Conservation (phyloP, 2,797 vertebrate genomes). For the Tauraco hartlaubi region DNA sequence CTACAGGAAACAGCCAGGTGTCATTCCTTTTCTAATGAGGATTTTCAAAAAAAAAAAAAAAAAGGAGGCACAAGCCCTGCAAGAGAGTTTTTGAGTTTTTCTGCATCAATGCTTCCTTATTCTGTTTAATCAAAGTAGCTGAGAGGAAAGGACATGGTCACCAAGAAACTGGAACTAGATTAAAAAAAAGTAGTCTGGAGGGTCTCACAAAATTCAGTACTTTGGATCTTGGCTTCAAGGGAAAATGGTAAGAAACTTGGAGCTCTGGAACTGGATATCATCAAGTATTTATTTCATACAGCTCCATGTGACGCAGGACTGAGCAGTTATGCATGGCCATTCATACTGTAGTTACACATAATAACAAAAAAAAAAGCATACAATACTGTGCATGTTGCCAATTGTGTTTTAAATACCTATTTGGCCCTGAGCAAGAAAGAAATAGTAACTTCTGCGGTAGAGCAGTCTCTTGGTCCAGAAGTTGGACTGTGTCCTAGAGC, state of each 20-base stretch:
- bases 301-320: not conserved
- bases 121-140: not conserved
- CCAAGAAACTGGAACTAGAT: not conserved
- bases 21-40: not conserved
- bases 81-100: not conserved
- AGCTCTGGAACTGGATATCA: not conserved
- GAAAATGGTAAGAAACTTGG: not conserved
- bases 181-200: not conserved
- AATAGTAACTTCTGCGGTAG: not conserved
- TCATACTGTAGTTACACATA: not conserved
- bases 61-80: accelerated
- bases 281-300: not conserved
- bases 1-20: not conserved
- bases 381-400: not conserved
- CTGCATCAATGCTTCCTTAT: not conserved
- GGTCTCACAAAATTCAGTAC: not conserved
- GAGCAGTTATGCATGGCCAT: not conserved
- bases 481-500: slow-evolving; percentile 33
- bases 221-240: not conserved
- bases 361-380: not conserved
- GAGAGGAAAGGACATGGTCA: not conserved
- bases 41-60: not conserved
- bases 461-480: not conserved
- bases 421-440: not conserved
- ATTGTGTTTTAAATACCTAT: not conserved